Evolutionary conservation across 2,113 vertebrate species (phyloP).

Genomic region (Prunella fulvescens): DNA sequence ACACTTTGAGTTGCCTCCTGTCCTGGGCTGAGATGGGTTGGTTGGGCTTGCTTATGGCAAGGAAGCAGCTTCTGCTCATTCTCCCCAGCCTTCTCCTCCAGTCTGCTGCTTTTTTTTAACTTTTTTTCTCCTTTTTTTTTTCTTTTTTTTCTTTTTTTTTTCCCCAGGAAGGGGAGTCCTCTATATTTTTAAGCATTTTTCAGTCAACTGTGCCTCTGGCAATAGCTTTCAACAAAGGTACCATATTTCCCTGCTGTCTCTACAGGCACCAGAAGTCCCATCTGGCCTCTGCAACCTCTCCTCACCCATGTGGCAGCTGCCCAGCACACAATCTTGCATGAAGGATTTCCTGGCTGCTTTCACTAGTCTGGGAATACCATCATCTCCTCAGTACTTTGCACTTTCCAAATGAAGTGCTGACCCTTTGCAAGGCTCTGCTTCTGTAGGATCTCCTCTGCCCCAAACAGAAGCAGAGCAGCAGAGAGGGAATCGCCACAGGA

Average conservation of each 20-base stretch:
- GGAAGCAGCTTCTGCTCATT: neutral
- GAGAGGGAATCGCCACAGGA: neutral
- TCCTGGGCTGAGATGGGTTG: neutral
- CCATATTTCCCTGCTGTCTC: neutral
- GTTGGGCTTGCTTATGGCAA: neutral
- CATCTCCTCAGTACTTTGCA: neutral
- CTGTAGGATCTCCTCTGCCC: neutral
- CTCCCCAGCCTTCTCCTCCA: neutral
- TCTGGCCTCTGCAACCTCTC: neutral
- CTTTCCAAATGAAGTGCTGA: neutral
- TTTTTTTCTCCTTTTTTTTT: neutral
- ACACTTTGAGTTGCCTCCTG: neutral
- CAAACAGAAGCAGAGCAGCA: neutral
- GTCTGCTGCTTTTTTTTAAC: no score
- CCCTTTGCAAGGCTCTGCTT: neutral
- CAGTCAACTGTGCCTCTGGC: neutral
- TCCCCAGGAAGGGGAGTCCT: neutral
- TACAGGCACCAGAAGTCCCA: neutral
- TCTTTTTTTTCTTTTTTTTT: neutral
- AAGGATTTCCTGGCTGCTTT: neutral
- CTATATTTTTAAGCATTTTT: neutral
- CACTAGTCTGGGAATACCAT: neutral
- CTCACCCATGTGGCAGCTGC: neutral
- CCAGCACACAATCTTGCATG: rapidly evolving
- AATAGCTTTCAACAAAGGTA: neutral